Evolutionary conservation across 2,888 invertebrate genomes (phyloP), one percentile per base, ranked within the genome.

Genomic region (Masnerella sp.): DNA sequence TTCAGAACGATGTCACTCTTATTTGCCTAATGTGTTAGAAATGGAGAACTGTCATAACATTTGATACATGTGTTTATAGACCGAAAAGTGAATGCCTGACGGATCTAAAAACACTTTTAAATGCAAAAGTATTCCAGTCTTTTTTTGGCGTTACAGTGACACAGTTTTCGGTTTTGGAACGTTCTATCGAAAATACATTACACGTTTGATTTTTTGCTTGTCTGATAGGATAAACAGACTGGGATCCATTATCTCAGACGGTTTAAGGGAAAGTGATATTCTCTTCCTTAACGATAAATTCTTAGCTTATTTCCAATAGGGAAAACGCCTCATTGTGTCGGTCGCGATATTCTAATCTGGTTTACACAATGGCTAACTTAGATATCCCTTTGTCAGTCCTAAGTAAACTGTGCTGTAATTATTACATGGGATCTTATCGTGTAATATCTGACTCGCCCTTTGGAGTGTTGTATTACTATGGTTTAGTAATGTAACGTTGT

Each of bases 51-150:
- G 62, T 51, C 62, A 61, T 49, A 61, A 61, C 30, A 61, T 40
- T 38, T 28, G 30, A 62, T 40, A 62, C 40, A 62, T 28, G n/a
- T 51, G 62, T 62, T 30, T 51, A 32, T 47, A 47, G 38, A 40
- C 1, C 11, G 15, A 32, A 32, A 56, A 42, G 45, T 36, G 20
- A 32, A 36, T 36, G 47, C 25, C 34, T 20, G 11, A 15, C 2
- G 8, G 25, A 32, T 32, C 1, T 34, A 15, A 22, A 42, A 30
- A 43, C 30, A 32, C 18, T 9, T 0, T 4, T 1, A 30, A 22
- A n/a, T n/a, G n/a, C n/a, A n/a, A n/a, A n/a, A n/a, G n/a, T n/a
- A n/a, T n/a, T n/a, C n/a, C n/a, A n/a, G n/a, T n/a, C n/a, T n/a
- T n/a, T n/a, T n/a, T n/a, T n/a, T n/a, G n/a, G n/a, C n/a, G 20